Evolutionary conservation across 1,140 invertebrate species (phyloP), one percentile per base, ranked within the genome.

Genomic region (Ectropis grisescens): DNA sequence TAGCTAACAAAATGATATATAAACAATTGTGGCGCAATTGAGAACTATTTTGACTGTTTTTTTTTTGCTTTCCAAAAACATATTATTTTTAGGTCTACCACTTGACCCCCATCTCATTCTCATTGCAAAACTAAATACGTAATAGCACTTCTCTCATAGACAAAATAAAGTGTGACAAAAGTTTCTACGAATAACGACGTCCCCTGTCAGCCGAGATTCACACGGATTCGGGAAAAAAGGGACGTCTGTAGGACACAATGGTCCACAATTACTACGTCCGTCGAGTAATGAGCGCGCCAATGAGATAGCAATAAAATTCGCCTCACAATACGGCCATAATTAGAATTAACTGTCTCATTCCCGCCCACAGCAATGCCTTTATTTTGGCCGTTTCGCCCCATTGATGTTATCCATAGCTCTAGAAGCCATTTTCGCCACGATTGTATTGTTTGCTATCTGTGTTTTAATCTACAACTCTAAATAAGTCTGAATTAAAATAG

Each of bases 281-380:
- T 38, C 23, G 33, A 38, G 53, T 74, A 74, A 76, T 76, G 64
- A 76, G 57, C 46, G 58, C 56, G 53, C 69, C 72, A 75, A 80
- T 76, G 75, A 76, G 75, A 75, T 76, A 68, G 75, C 69, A 60
- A 76, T 80, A 80, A 80, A 76, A 70, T 75, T 68, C 55, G 64
- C 57, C 60, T 45, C 58, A 80, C 71, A 80, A 80, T 76, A 69
- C 60, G 37, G 51, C 50, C 58, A 65, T 80, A 76, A 80, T 80
- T 80, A 80, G 68, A 75, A 80, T 80, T 76, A 80, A 80, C 75
- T 75, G 71, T 80, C 68, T 75, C 71, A 58, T 68, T 66, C 60
- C 58, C 68, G 40, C 65, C 68, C 68, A 80, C 71, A 68, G 64
- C 66, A 58, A 78, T 64, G 53, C 47, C 61, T 52, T 60, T 48